A percentile compares a stretch with the other conserved stretches of the same genome.
These are phyloP conservation scores for Phthorimaea operculella DNA, from an alignment of 1,140 invertebrate species.

Conservation along the genomic window DNA sequence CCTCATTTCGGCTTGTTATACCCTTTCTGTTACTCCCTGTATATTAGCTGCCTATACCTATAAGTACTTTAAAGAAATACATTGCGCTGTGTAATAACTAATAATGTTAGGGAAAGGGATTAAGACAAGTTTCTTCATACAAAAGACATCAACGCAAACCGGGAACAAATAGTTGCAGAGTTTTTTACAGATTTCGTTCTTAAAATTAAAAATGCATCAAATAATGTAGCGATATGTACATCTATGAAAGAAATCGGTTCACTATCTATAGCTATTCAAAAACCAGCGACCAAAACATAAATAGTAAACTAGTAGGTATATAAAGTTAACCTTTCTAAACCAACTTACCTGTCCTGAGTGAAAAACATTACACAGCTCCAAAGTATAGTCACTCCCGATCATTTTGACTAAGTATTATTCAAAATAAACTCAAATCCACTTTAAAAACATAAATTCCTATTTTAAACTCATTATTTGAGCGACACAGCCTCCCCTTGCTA, in stretches of 20 bases:
- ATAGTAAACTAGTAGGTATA: too few relatives aligned
- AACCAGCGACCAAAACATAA: neutral
- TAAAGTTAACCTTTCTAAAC: too few relatives aligned
- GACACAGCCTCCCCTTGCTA: slow-evolving; percentile 27
- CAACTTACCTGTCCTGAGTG: slow-evolving; percentile 86
- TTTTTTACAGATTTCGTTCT: too few relatives aligned
- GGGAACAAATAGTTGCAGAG: too few relatives aligned
- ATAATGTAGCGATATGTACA: neutral
- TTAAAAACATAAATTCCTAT: slow-evolving; percentile 11
- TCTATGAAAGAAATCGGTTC: too few relatives aligned
- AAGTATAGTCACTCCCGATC: slow-evolving; percentile 83
- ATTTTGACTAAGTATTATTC: slow-evolving; percentile 58
- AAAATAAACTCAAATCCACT: slow-evolving; percentile 10
- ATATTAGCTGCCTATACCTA: too few relatives aligned
- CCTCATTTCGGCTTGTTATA: too few relatives aligned
- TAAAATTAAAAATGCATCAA: neutral
- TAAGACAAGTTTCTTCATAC: slow-evolving; percentile 12
- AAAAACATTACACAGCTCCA: slow-evolving; percentile 89
- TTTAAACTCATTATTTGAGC: slow-evolving; percentile 22
- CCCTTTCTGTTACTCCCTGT: too few relatives aligned
- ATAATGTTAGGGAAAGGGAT: too few relatives aligned
- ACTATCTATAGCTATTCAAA: too few relatives aligned
- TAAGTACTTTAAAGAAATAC: too few relatives aligned
- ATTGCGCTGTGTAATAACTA: too few relatives aligned
- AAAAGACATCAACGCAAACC: slow-evolving; percentile 46